Percentiles rank a stretch among this genome's conserved stretches.
Evolutionary conservation across 1,140 invertebrate species (phyloP).

Genomic region (Tetramorium parvispinum): DNA sequence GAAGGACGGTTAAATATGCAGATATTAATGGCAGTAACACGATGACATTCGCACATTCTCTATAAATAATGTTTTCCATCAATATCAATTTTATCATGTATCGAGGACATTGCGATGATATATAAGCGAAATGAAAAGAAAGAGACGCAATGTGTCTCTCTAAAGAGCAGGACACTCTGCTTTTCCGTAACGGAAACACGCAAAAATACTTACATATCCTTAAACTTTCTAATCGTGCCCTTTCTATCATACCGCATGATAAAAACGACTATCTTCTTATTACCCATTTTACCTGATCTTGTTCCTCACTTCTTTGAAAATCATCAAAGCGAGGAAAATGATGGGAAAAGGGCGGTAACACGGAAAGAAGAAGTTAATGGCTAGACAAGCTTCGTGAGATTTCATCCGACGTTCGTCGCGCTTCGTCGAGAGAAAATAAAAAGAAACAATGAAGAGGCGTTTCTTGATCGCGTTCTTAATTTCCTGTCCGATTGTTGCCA

Average conservation of each 20-base stretch:
- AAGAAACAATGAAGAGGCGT: conserved; percentile 51
- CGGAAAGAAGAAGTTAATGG: conserved; percentile 42
- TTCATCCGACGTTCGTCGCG: conserved; percentile 58
- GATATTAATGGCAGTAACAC: conserved; percentile 26
- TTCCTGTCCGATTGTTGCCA: conserved; percentile 75
- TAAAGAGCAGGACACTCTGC: not conserved
- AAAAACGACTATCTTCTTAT: conserved; percentile 20
- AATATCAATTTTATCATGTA: conserved; percentile 18
- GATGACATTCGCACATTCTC: conserved; percentile 24
- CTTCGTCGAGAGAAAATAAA: conserved; percentile 63
- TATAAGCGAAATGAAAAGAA: not conserved
- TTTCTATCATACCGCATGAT: not conserved
- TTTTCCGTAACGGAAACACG: not conserved
- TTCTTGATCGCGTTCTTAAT: conserved; percentile 74
- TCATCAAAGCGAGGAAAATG: conserved; percentile 56
- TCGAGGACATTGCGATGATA: not conserved
- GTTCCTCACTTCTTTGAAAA: conserved; percentile 18
- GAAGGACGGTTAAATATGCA: conserved; percentile 26
- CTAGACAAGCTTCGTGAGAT: conserved; percentile 35
- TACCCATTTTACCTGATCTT: not conserved
- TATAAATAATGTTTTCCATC: not conserved
- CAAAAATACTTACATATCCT: conserved; percentile 5
- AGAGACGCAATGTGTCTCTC: not conserved
- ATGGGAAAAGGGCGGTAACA: conserved; percentile 51
- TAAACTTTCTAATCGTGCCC: conserved; percentile 5